Evolutionary conservation across 2,888 invertebrate genomes (phyloP).

Genomic region (Mythimna vitellina): DNA sequence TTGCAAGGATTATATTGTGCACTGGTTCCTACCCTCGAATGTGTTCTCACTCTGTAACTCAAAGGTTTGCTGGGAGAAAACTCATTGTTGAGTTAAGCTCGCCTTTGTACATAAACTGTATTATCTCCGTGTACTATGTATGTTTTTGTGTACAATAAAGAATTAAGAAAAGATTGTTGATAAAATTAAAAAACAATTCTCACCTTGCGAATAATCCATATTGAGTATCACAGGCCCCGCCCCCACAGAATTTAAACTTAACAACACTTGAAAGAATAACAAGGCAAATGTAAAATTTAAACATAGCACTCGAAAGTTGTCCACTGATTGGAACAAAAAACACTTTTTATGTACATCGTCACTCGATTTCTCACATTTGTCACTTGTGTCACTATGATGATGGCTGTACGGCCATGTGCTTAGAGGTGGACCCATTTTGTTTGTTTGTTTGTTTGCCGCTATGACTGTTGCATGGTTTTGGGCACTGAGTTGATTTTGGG

Average conservation of each 20-base stretch:
- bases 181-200: constrained; percentile 36
- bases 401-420: constrained; percentile 81
- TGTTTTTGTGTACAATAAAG: no score
- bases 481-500: constrained; percentile 11
- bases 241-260: constrained; percentile 76
- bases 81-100: no score
- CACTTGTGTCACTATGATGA: constrained; percentile 57
- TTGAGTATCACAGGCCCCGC: constrained; percentile 85
- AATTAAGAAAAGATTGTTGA: no score
- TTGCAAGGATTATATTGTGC: no score
- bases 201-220: constrained; percentile 87
- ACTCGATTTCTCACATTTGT: constrained; percentile 66
- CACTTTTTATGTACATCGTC: constrained; percentile 72
- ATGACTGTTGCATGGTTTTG: constrained; percentile 74
- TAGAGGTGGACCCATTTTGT: constrained; percentile 83
- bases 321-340: constrained; percentile 68
- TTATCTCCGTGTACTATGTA: no score
- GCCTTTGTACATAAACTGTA: no score
- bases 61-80: no score
- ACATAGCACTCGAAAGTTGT: constrained; percentile 77
- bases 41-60: no score
- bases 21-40: no score
- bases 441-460: constrained; percentile 60
- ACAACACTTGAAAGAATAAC: constrained; percentile 78
- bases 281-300: constrained; percentile 80